Percentiles rank a stretch among this genome's conserved stretches.
phyloP scores from a whole-genome alignment of 2,797 vertebrate species.

The Lophius americanus region DNA sequence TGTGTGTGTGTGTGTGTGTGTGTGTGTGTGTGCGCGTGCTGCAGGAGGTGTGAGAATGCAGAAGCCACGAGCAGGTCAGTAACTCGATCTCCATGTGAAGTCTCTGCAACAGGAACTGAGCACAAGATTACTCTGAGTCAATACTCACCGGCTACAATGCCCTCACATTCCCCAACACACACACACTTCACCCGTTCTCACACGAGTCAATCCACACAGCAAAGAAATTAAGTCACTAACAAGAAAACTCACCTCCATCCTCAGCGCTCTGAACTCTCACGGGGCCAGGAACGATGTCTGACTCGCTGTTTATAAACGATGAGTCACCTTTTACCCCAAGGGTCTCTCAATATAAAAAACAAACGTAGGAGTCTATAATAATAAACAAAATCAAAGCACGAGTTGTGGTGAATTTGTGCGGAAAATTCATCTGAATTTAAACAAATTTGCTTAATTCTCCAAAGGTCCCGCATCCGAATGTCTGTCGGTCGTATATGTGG shows the following conservation, averaged over 20 bases:
- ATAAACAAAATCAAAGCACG: too few relatives aligned
- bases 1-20: slow-evolving; percentile 6
- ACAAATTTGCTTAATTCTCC: too few relatives aligned
- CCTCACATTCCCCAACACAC: slow-evolving; percentile 45
- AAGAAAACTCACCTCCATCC: background rate
- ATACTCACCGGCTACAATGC: slow-evolving; percentile 38
- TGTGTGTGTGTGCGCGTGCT: slow-evolving; percentile 5
- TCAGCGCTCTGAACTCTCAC: slow-evolving; percentile 44
- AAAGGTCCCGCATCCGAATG: too few relatives aligned
- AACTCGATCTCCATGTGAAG: slow-evolving; percentile 77
- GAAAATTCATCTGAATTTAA: too few relatives aligned
- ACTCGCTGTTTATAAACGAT: slow-evolving; percentile 24
- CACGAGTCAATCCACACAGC: slow-evolving; percentile 3
- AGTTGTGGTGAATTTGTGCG: too few relatives aligned
- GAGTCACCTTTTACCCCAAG: slow-evolving; percentile 14
- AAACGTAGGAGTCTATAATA: background rate
- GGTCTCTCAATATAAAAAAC: background rate
- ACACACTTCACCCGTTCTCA: slow-evolving; percentile 22
- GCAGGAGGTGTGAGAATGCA: slow-evolving; percentile 54
- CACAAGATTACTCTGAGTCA: slow-evolving; percentile 60
- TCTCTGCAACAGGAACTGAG: slow-evolving; percentile 57
- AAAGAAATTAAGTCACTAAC: slow-evolving; percentile 6
- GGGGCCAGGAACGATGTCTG: slow-evolving; percentile 37
- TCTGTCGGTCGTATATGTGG: too few relatives aligned
- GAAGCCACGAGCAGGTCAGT: slow-evolving; percentile 53